phyloP scores from a whole-genome alignment of 2,113 vertebrate genomes.

The Elephantulus edwardii region DNA sequence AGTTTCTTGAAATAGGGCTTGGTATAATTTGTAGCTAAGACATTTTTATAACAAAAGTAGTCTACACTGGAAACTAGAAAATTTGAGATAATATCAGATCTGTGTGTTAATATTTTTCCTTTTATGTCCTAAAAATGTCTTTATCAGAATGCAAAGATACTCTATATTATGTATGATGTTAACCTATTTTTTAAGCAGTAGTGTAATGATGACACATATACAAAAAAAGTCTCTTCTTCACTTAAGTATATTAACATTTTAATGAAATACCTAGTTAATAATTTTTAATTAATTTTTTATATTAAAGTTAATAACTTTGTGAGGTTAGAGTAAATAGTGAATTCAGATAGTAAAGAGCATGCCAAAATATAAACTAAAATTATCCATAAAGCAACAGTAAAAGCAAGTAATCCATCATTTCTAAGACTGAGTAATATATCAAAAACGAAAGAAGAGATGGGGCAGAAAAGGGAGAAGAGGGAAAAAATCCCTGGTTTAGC shows the following conservation, averaged over 20 bases:
- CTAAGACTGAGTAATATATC: too few species aligned
- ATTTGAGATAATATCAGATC: neutral
- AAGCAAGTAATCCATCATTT: neutral
- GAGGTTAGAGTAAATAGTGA: neutral
- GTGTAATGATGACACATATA: neutral
- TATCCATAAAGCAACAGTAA: neutral
- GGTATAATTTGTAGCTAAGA: neutral
- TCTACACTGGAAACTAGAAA: neutral
- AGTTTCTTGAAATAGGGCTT: slow-evolving; percentile 41
- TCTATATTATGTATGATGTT: neutral
- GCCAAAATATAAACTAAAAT: neutral
- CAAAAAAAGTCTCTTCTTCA: neutral
- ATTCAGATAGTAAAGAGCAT: neutral
- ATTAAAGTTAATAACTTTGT: neutral
- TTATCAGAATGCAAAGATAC: neutral
- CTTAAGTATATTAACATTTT: slow-evolving; percentile 20
- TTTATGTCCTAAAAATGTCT: slow-evolving; percentile 11
- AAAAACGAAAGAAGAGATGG: too few species aligned
- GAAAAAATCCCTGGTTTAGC: too few species aligned
- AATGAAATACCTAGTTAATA: neutral
- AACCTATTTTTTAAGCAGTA: slow-evolving; percentile 4
- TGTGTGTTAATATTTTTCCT: neutral
- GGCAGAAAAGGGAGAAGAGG: too few species aligned
- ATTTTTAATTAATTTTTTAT: neutral
- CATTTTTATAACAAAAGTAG: neutral